Conservation (phyloP, 2,888 invertebrate genomes). For the Eulithis testata region DNA sequence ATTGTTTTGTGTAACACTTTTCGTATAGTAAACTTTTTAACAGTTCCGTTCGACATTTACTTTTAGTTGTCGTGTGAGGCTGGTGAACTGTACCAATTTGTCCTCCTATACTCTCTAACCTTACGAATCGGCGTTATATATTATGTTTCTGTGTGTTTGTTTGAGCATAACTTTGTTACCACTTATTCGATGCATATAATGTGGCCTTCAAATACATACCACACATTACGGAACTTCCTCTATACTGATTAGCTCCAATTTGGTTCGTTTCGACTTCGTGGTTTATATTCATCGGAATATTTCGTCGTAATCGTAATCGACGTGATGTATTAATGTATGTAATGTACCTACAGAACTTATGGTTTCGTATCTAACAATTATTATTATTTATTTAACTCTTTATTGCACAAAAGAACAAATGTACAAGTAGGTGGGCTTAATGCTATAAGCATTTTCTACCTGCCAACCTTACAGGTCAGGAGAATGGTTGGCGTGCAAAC, state of each 20-base stretch:
- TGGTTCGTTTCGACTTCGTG: slow-evolving; percentile 5
- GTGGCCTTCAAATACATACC: slow-evolving; percentile 22
- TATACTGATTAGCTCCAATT: slow-evolving; percentile 23
- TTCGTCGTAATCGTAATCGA: slow-evolving; percentile 1
- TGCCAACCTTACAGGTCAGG: no score
- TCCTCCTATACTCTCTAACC: background rate
- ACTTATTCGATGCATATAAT: slow-evolving; percentile 12
- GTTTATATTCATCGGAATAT: no score
- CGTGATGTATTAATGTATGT: background rate
- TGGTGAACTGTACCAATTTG: background rate
- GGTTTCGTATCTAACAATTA: background rate
- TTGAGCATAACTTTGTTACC: background rate
- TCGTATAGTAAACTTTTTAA: slow-evolving; percentile 4
- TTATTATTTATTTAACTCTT: no score
- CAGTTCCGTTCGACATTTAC: background rate
- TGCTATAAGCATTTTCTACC: no score
- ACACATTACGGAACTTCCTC: slow-evolving; percentile 25
- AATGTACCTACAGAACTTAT: no score
- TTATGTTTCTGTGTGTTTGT: no score
- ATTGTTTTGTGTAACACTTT: slow-evolving; percentile 7
- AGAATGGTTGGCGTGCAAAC: no score
- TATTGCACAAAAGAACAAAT: no score
- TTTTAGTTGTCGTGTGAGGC: no score
- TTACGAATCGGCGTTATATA: no score
- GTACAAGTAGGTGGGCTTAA: no score